phyloP scores from a whole-genome alignment of 1,140 invertebrate genomes.

The Diachasma alloeum region DNA sequence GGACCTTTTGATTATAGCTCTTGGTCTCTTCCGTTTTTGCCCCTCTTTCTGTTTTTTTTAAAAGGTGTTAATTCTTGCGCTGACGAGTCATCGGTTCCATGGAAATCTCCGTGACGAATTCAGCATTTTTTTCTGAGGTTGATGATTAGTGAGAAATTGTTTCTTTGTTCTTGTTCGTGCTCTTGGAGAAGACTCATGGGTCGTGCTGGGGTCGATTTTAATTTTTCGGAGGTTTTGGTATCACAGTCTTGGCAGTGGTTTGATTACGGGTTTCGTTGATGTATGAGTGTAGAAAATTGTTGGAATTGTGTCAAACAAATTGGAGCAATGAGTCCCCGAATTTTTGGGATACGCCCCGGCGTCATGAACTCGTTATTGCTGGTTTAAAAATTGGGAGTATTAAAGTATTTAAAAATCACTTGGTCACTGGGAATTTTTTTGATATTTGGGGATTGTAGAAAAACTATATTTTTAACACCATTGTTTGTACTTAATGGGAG shows the following conservation, averaged over 20 bases:
- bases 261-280: background rate
- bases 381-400: background rate
- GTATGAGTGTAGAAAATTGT: background rate
- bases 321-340: background rate
- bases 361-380: background rate
- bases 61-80: background rate
- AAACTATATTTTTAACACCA: slow-evolving; percentile 9
- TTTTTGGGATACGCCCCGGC: slow-evolving; percentile 29
- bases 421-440: background rate
- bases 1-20: background rate
- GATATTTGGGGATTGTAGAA: background rate
- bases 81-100: background rate
- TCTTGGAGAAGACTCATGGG: background rate
- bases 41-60: background rate
- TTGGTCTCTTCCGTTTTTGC: background rate
- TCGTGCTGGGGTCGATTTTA: too few species aligned
- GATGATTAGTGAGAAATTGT: background rate
- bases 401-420: background rate
- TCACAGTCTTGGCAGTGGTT: background rate
- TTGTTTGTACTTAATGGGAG: slow-evolving; percentile 3
- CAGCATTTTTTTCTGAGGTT: background rate
- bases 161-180: background rate
- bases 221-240: too few species aligned
- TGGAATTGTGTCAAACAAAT: slow-evolving; percentile 7
- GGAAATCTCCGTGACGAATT: background rate